Evolutionary conservation across 92 coral and sea anemone genomes (phyloP).

Genomic region (Siderastrea radians): DNA sequence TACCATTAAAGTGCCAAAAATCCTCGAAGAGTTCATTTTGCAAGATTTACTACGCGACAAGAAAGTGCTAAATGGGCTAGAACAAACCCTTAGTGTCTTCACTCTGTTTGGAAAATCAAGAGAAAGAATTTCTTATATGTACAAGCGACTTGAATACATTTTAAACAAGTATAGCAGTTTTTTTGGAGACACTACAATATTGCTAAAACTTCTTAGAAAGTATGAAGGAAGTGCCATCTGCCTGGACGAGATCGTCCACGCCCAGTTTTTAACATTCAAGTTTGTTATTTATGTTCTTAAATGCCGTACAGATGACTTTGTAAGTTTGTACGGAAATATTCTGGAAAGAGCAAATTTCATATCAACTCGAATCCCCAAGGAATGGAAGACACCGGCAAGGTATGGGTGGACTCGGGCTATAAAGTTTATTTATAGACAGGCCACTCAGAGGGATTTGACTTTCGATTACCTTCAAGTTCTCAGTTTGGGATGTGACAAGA

Average conservation of each 20-base stretch:
- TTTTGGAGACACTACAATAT: not conserved
- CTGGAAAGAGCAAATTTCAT: not conserved
- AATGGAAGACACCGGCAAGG: not conserved
- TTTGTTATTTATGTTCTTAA: not conserved
- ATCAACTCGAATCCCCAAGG: not conserved
- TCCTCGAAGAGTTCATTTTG: not conserved
- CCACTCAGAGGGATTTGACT: not conserved
- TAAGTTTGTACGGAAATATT: not conserved
- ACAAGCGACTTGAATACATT: not conserved
- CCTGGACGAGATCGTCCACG: not conserved
- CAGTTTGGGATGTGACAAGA: conserved; percentile 1
- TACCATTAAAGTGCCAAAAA: not conserved
- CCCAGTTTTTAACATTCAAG: not conserved
- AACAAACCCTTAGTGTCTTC: not conserved
- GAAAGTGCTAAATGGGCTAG: not conserved
- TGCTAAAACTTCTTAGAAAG: not conserved
- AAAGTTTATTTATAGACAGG: conserved; percentile 23
- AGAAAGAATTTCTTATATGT: too few species aligned
- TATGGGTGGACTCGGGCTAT: conserved; percentile 3
- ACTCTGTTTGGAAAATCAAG: too few species aligned
- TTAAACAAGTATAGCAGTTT: not conserved
- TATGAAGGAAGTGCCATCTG: not conserved
- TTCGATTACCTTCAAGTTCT: not conserved
- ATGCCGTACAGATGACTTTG: not conserved
- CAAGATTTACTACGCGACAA: not conserved